phyloP scores from a whole-genome alignment of 2,113 vertebrate genomes.

The Crotalus tigris region DNA sequence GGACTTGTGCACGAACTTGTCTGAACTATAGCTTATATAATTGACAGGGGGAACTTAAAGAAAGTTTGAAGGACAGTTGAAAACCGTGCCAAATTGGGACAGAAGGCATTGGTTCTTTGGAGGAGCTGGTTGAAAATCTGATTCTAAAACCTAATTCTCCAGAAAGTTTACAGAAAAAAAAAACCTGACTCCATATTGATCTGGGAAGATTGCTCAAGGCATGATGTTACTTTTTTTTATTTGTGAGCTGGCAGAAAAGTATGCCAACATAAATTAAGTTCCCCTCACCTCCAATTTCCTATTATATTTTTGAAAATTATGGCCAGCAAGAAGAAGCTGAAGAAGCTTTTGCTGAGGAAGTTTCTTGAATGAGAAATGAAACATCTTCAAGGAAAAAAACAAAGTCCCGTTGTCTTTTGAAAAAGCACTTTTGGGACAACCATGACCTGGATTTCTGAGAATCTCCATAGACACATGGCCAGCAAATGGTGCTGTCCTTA shows the following conservation, averaged over 20 bases:
- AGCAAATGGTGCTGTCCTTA: neutral
- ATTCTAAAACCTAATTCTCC: neutral
- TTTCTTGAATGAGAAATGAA: too few relatives aligned
- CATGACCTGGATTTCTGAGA: too few relatives aligned
- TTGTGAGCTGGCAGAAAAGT: neutral
- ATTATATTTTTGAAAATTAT: neutral
- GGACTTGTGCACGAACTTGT: neutral
- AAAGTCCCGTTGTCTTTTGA: too few relatives aligned
- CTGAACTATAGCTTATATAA: neutral
- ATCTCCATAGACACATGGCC: neutral
- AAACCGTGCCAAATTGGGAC: neutral
- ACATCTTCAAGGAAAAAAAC: too few relatives aligned
- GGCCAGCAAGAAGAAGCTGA: neutral
- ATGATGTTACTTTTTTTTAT: neutral
- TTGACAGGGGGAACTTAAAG: neutral
- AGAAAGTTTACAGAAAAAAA: neutral
- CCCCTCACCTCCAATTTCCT: neutral
- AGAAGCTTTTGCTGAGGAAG: too few relatives aligned
- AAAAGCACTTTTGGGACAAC: too few relatives aligned
- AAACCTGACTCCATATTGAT: neutral
- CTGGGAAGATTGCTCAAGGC: neutral
- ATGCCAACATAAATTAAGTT: neutral
- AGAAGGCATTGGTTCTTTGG: neutral
- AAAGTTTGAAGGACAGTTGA: neutral
- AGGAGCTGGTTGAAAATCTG: neutral